Conservation (phyloP, 2,113 vertebrate species). For the Protomyctophum bolini region DNA sequence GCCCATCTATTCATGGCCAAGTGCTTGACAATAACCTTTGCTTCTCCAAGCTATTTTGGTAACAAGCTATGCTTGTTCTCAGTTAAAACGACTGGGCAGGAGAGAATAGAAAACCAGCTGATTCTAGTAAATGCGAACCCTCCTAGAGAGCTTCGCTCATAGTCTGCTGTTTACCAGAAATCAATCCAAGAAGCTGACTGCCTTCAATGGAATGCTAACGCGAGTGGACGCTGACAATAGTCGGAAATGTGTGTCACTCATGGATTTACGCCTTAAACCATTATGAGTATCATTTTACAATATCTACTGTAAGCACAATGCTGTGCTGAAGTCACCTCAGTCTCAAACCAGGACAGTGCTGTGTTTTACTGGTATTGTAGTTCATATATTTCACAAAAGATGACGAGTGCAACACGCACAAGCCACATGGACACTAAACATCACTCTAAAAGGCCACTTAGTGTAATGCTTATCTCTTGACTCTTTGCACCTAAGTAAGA, state of each 20-base stretch:
- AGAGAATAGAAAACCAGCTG: slow-evolving; percentile 36
- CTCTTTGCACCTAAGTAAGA: slow-evolving; percentile 31
- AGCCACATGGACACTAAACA: slow-evolving; percentile 26
- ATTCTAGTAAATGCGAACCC: slow-evolving; percentile 49
- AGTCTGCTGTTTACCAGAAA: slow-evolving; percentile 45
- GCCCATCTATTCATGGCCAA: slow-evolving; percentile 2
- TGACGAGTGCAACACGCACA: background rate
- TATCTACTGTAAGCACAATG: no score
- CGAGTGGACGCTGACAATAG: slow-evolving; percentile 9
- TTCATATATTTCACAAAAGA: background rate
- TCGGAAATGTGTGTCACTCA: slow-evolving; percentile 26
- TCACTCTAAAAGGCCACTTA: slow-evolving; percentile 45
- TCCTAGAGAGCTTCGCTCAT: slow-evolving; percentile 38
- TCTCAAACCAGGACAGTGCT: no score
- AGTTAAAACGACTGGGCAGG: slow-evolving; percentile 41
- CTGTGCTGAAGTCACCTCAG: background rate
- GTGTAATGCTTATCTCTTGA: slow-evolving; percentile 19
- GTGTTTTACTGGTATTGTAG: background rate
- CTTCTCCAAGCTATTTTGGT: slow-evolving; percentile 40
- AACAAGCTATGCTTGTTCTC: slow-evolving; percentile 21
- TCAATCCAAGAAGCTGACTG: slow-evolving; percentile 52
- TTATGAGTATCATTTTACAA: no score
- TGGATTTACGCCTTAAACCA: no score
- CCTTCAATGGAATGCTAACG: slow-evolving; percentile 18
- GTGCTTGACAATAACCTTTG: slow-evolving; percentile 40